A percentile compares a stretch with the other conserved stretches of the same genome.
These are phyloP conservation scores for Romanogobio albipinnatus DNA, from an alignment of 2,113 vertebrate species.

Conservation along the genomic window DNA sequence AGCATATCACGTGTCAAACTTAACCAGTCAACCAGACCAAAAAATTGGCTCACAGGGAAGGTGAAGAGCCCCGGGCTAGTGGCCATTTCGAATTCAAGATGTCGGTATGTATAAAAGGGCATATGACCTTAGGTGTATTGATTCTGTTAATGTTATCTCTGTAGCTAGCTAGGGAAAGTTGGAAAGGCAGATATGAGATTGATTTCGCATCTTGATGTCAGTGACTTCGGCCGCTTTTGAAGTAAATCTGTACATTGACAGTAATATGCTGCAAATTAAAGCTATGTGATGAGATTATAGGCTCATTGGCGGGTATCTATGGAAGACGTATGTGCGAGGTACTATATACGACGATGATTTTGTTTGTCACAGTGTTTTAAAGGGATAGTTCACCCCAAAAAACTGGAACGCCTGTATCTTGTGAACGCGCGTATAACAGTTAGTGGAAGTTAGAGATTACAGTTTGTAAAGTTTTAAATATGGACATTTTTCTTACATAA, in stretches of 20 bases:
- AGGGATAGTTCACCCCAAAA: too few species aligned
- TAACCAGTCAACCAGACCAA: slow-evolving; percentile 17
- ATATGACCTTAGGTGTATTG: slow-evolving; percentile 22
- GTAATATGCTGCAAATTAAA: slow-evolving; percentile 9
- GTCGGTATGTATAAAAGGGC: background rate
- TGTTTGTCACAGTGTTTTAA: background rate
- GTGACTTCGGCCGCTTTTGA: background rate
- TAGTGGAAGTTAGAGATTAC: too few species aligned
- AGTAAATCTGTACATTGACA: background rate
- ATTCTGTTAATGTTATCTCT: slow-evolving; percentile 26
- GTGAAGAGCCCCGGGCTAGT: slow-evolving; percentile 13
- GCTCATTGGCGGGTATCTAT: background rate
- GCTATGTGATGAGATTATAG: background rate
- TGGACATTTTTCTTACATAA: too few species aligned
- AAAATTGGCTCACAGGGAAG: slow-evolving; percentile 14
- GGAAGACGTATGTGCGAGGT: background rate
- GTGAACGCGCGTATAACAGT: too few species aligned
- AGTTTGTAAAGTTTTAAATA: too few species aligned
- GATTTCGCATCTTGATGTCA: slow-evolving; percentile 4
- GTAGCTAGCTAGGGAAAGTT: slow-evolving; percentile 27
- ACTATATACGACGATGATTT: background rate
- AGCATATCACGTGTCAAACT: slow-evolving; percentile 34
- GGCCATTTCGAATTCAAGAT: slow-evolving; percentile 26
- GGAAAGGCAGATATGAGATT: slow-evolving; percentile 32
- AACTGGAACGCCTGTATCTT: too few species aligned